Evolutionary conservation across 1,140 invertebrate genomes (phyloP).

Genomic region (Cydia fagiglandana): DNA sequence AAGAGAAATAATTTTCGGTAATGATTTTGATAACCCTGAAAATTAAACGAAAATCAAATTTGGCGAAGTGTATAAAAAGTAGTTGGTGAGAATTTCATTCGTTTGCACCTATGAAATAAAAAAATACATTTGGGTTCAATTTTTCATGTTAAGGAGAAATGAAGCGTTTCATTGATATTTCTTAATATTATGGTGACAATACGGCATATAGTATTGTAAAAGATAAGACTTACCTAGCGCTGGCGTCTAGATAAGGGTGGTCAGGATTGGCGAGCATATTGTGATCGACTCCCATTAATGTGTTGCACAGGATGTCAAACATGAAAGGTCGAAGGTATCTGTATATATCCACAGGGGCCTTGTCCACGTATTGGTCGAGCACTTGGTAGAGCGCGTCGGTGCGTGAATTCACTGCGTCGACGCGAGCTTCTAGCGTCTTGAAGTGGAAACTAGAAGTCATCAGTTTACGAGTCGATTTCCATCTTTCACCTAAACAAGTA

Average conservation of each 20-base stretch:
- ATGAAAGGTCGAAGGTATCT: constrained; percentile 31
- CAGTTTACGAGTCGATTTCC: constrained; percentile 33
- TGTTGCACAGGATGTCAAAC: constrained; percentile 31
- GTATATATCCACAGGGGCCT: constrained; percentile 26
- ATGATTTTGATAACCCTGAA: constrained; percentile 30
- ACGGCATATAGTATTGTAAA: not conserved
- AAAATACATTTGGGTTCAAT: too few species aligned
- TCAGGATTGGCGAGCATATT: constrained; percentile 32
- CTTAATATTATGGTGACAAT: not conserved
- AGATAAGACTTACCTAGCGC: constrained; percentile 22
- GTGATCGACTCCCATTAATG: constrained; percentile 31
- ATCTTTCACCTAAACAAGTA: constrained; percentile 25
- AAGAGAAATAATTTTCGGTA: constrained; percentile 32
- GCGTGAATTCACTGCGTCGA: constrained; percentile 18
- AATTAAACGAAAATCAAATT: constrained; percentile 2
- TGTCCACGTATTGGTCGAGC: not conserved
- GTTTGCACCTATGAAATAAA: too few species aligned
- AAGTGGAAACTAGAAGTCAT: constrained; percentile 32
- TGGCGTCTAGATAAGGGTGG: constrained; percentile 29
- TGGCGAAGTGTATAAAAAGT: not conserved
- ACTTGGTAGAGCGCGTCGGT: constrained; percentile 9
- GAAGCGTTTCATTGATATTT: not conserved
- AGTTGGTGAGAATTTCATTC: not conserved
- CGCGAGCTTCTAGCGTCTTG: constrained; percentile 21
- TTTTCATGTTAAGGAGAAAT: too few species aligned